phyloP scores from a whole-genome alignment of 2,888 invertebrate genomes.

The Prenolepis imparis region DNA sequence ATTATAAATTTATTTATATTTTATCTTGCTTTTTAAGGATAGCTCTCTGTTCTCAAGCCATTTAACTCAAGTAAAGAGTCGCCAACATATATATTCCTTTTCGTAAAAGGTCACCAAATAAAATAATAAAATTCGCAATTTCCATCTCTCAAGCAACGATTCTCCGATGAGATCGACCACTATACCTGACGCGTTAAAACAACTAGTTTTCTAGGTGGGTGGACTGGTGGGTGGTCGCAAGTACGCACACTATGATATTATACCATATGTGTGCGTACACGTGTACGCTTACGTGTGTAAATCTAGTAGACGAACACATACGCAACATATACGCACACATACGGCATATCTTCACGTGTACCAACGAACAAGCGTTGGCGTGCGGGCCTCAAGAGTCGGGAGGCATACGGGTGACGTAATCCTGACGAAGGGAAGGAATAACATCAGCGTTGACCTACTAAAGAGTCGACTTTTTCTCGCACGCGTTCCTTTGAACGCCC shows the following conservation, averaged over 20 bases:
- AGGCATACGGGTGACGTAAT: slow-evolving; percentile 76
- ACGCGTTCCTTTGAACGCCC: slow-evolving; percentile 67
- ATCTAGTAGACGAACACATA: slow-evolving; percentile 21
- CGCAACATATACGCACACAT: slow-evolving; percentile 36
- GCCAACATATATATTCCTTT: background rate
- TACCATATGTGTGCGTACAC: background rate
- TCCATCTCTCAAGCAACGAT: slow-evolving; percentile 34
- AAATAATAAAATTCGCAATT: slow-evolving; percentile 34
- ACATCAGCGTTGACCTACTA: slow-evolving; percentile 82
- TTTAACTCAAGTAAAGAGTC: background rate
- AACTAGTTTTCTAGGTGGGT: slow-evolving; percentile 71
- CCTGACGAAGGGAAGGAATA: slow-evolving; percentile 79
- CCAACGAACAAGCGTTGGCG: slow-evolving; percentile 58
- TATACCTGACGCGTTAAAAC: slow-evolving; percentile 68
- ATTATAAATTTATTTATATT: background rate
- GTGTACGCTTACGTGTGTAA: background rate
- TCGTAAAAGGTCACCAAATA: background rate
- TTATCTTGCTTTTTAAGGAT: background rate
- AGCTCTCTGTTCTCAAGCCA: background rate
- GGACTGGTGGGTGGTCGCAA: slow-evolving; percentile 76
- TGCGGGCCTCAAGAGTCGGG: slow-evolving; percentile 69
- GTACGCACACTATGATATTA: slow-evolving; percentile 59
- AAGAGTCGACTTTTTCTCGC: slow-evolving; percentile 74
- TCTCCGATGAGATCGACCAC: slow-evolving; percentile 51
- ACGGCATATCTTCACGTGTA: slow-evolving; percentile 67